These are phyloP conservation scores for Rostrhamus sociabilis DNA, from an alignment of 2,797 vertebrate genomes.

Conservation along the genomic window DNA sequence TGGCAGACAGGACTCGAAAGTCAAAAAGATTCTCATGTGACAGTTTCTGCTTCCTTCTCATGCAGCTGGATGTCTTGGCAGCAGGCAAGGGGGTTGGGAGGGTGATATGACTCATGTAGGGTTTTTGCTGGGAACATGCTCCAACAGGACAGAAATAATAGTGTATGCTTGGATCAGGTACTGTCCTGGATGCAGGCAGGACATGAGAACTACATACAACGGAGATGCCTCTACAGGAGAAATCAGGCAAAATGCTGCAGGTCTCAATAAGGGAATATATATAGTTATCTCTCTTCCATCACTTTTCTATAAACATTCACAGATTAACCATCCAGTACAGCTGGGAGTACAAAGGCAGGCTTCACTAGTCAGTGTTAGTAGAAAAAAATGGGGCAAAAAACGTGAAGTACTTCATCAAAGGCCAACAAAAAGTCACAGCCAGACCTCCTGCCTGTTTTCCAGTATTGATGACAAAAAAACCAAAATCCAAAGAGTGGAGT, in stretches of 20 bases:
- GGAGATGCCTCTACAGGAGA: not conserved
- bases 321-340: not conserved
- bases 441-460: not conserved
- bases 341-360: not conserved
- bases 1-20: not conserved
- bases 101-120: not conserved
- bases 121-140: constrained; percentile 11
- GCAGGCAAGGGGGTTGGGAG: not conserved
- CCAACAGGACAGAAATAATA: not conserved
- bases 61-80: not conserved
- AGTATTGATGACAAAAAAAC: not conserved
- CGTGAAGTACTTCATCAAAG: not conserved
- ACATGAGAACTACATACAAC: not conserved
- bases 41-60: not conserved
- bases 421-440: not conserved
- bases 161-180: not conserved
- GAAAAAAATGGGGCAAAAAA: not conserved
- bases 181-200: not conserved
- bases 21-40: not conserved
- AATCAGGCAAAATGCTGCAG: not conserved
- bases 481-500: not conserved
- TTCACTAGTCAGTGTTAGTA: not conserved
- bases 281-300: not conserved
- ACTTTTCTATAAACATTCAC: not conserved
- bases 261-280: not conserved